Conservation (phyloP, 2,888 invertebrate genomes). For the Xylota sylvarum region DNA sequence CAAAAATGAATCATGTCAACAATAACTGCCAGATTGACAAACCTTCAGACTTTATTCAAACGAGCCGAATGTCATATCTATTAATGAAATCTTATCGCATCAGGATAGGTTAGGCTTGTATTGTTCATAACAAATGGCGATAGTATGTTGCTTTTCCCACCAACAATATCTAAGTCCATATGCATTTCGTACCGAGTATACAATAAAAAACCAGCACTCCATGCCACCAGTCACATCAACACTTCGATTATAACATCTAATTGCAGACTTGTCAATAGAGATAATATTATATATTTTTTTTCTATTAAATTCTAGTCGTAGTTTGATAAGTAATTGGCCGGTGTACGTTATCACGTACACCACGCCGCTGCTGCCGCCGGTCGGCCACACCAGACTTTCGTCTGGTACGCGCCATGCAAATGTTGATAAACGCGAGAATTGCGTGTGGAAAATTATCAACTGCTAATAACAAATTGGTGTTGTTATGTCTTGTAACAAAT, state of each 20-base stretch:
- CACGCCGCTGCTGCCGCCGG: not conserved
- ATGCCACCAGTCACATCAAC: conserved; percentile 57
- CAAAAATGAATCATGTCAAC: no score
- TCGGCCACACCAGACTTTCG: conserved; percentile 22
- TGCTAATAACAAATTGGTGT: conserved; percentile 36
- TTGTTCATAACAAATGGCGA: not conserved
- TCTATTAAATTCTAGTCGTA: conserved; percentile 37
- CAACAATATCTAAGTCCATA: conserved; percentile 6
- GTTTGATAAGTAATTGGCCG: conserved; percentile 36
- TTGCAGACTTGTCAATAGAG: conserved; percentile 38
- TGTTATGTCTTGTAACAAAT: conserved; percentile 44
- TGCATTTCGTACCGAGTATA: conserved; percentile 16
- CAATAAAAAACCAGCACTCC: conserved; percentile 5
- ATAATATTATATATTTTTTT: conserved; percentile 39
- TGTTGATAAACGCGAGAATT: conserved; percentile 63
- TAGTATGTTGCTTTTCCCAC: not conserved
- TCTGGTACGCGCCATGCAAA: conserved; percentile 57
- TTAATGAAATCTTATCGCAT: not conserved
- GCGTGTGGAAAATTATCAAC: conserved; percentile 58
- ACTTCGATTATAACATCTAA: conserved; percentile 55
- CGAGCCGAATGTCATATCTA: no score
- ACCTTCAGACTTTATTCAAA: no score
- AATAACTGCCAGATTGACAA: no score
- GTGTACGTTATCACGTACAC: conserved; percentile 47
- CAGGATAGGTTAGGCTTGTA: not conserved